Evolutionary conservation across 2,113 vertebrate genomes (phyloP).

Genomic region (Nerophis ophidion): DNA sequence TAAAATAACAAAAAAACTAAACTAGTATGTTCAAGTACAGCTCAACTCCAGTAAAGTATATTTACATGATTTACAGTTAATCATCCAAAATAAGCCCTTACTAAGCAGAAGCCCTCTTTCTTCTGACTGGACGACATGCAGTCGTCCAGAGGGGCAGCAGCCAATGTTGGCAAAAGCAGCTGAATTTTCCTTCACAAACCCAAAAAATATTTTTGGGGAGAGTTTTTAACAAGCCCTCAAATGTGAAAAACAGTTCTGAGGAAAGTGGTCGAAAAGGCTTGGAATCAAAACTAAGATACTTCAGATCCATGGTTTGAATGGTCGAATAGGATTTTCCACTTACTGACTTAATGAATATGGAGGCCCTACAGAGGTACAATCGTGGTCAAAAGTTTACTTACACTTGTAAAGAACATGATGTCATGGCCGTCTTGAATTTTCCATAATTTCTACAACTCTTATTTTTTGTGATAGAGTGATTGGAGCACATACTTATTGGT

Average conservation of each 20-base stretch:
- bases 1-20: background rate
- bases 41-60: background rate
- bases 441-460: no score
- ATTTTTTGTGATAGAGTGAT: no score
- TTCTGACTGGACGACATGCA: background rate
- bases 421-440: no score
- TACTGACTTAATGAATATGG: background rate
- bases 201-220: background rate
- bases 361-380: background rate
- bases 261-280: background rate
- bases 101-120: background rate
- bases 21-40: background rate
- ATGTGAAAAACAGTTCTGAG: slow-evolving; percentile 7
- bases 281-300: background rate
- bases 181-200: slow-evolving; percentile 4
- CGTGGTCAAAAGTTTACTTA: no score
- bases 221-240: background rate
- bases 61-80: background rate
- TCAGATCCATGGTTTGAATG: background rate
- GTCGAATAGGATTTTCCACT: background rate
- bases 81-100: background rate
- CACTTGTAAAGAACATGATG: no score
- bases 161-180: background rate
- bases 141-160: background rate
- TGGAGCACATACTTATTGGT: no score